Base-by-base conservation (phyloP, 2,888 invertebrate species). In the Orgyia antiqua region DNA sequence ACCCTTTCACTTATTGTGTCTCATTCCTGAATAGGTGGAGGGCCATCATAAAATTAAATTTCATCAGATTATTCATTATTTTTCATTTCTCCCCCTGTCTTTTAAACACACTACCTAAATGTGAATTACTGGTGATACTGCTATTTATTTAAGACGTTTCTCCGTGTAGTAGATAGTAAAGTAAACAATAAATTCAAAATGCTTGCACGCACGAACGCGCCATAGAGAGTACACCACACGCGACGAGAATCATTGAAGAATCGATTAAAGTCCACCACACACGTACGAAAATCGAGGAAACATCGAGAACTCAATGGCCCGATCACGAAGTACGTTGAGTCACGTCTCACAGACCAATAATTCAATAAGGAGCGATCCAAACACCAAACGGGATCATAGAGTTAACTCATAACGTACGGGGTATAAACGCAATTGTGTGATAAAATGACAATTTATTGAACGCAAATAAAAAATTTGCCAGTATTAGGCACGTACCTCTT, bases 1-100 rank as follows among this genome's bases (percentile, higher is more conserved):
- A 80, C 82, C 80, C 80, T 80, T 83, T 76, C 67, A 70, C 74
- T 82, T 77, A 79, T 80, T 80, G 78, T 78, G 71, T 74, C 73
- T 75, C 73, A 68, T 70, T 68, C 59, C 61, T 73, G 76, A 79
- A 79, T 68, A 64, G 69, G 66, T 64, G 48, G 58, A 70, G 64
- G 65, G 59, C 69, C 65, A 69, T 66, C 71, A 60, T 66, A 54
- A 74, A 74, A 80, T 77, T 77, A 68, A 77, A 75, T 77, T 72
- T 72, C 64, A 65, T 66, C 60, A 63, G 62, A 71, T 71, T 68
- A 69, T 68, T 67, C 61, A 62, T 72, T 66, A 66, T 62, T 55
- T 52, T 5, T 23, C 49, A 51, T 47, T 51, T 45, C 34, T 37
- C 36, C 35, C 36, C 15, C 10, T 26, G 27, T 38, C 29, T 15